phyloP scores from a whole-genome alignment of 2,113 vertebrate genomes.

The Pelusios castaneus region DNA sequence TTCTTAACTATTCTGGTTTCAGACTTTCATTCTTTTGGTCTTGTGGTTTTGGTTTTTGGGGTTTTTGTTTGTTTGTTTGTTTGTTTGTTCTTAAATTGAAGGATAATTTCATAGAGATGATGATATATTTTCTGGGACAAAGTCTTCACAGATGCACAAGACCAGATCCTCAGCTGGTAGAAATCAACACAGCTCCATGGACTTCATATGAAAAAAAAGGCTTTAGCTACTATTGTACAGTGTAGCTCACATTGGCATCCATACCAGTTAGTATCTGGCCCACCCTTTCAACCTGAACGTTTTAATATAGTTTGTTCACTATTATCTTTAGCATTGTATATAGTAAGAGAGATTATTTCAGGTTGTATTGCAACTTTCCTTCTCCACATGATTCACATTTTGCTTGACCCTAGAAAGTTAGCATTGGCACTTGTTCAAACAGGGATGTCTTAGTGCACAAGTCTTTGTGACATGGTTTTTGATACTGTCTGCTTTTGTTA shows the following conservation, averaged over 20 bases:
- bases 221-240: too few species aligned
- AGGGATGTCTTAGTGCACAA: constrained; percentile 5
- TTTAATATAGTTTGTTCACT: neutral
- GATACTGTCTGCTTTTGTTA: constrained; percentile 33
- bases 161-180: neutral
- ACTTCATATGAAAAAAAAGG: neutral
- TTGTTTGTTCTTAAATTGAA: neutral
- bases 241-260: neutral
- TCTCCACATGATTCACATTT: neutral
- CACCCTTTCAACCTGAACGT: neutral
- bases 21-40: neutral
- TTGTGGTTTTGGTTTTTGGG: neutral
- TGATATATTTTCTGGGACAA: neutral
- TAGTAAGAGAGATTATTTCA: neutral
- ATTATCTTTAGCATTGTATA: neutral
- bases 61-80: too few species aligned
- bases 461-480: constrained; percentile 23
- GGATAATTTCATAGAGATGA: neutral
- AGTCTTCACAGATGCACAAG: neutral
- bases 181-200: neutral
- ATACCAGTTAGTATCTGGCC: neutral
- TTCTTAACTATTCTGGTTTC: neutral
- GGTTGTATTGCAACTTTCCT: neutral
- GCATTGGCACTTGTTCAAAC: neutral
- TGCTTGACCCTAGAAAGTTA: constrained; percentile 16